Evolutionary conservation across 2,113 vertebrate species (phyloP), one percentile per base, ranked within the genome.

Genomic region (Indicator maculatus): DNA sequence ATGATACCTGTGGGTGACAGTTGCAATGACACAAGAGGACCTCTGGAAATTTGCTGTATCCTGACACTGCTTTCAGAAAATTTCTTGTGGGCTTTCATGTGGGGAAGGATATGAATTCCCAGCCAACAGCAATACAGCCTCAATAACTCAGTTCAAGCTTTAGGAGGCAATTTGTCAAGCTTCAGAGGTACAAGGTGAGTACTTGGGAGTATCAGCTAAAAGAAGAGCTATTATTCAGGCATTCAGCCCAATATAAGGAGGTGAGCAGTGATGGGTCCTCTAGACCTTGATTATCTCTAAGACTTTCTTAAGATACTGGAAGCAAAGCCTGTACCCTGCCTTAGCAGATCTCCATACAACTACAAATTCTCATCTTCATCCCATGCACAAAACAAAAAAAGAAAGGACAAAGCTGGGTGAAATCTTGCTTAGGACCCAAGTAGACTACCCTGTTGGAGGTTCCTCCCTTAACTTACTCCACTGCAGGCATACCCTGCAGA

Each of bases 191-290:
- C 50, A 79, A 44, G 73, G 36, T 41, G 65, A 92, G 41, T 73
- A 82, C 38, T 67, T 65, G 64, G 59, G 59, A 65, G 80, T 16
- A 8, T 3, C 3, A 1, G 56, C 65, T 86, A 75, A 79, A 82
- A 86, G 72, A 8, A 91, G 47, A 63, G 73, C 71, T 86, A 77
- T 59, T 94, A 61, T 63, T 45, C 60, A 81, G 56, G 76, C 53
- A 63, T 71, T 93, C 90, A 89, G 61, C 24, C 80, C 80, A 27
- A 74, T 50, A 76, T 11, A 14, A 82, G 70, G 81, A 84, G 67
- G 41, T 59, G 79, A 93, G 61, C 41, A 63, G 50, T 52, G 69
- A 16, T 8, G 4, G 17, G 8, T 63, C 65, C 73, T 53, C 33
- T 18, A 59, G 47, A 92, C n/a, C 73, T 92, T 39, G 44, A 44